These are phyloP conservation scores for Lithophane ornitopus DNA, from an alignment of 2,888 invertebrate genomes.

Conservation along the genomic window DNA sequence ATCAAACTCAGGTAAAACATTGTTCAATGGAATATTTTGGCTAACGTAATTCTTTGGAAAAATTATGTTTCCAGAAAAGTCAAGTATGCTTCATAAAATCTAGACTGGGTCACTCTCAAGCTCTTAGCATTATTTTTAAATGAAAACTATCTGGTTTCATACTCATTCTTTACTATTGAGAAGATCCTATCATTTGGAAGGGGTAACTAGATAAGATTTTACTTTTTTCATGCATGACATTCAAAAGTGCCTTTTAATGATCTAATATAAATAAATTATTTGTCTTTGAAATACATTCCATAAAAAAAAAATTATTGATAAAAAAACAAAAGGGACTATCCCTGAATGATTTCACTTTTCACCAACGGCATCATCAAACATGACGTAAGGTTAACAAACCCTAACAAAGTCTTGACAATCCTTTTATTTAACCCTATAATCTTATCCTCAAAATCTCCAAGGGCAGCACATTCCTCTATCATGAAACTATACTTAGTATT, in stretches of 20 bases:
- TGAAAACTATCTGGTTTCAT: background rate
- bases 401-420: background rate
- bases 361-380: background rate
- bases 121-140: background rate
- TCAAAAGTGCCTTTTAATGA: background rate
- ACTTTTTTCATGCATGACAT: too few species aligned
- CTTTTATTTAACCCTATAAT: background rate
- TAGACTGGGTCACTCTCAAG: background rate
- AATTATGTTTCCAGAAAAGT: background rate
- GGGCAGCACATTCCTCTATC: conserved; percentile 12
- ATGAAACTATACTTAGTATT: conserved; percentile 9
- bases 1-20: background rate
- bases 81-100: background rate
- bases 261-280: background rate
- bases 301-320: background rate
- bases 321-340: background rate
- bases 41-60: background rate
- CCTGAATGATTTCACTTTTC: background rate
- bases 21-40: background rate
- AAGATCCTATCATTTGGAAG: background rate
- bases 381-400: background rate
- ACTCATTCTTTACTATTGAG: background rate
- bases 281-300: background rate
- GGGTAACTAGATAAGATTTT: background rate
- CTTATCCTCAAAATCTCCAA: background rate